Evolutionary conservation across 2,797 vertebrate genomes (phyloP), one percentile per base, ranked within the genome.

Genomic region (Labroides dimidiatus): DNA sequence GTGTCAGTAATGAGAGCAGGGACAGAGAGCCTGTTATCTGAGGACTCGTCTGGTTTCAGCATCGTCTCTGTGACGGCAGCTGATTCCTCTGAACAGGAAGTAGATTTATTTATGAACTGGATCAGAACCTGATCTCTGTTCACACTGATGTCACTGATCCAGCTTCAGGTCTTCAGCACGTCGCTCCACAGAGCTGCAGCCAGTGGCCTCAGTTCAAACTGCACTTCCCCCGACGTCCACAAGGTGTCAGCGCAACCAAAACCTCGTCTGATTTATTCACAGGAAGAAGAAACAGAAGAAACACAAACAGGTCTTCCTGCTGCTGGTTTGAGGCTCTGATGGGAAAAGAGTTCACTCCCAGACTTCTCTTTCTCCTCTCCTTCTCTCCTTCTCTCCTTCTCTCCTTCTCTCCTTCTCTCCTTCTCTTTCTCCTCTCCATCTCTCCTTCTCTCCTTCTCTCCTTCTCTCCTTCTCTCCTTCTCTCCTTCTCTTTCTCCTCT

Each of bases 1-100:
- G 78, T 85, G 66, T 59, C 61, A 64, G 64, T 64, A 27, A 6
- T 24, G 36, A 64, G 20, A 60, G 21, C 20, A 19, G 37, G 19
- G 39, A 24, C n/a, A 23, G 50, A 5, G 23, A 65, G 24, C 17
- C 6, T 10, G 4, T n/a, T 15, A 13, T 55, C 4, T 27, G 3
- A 0, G 36, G 16, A 37, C 21, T 45, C 0, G 19, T 2, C 10
- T 17, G 10, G 6, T n/a, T 4, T 23, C 10, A 4, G 42, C n/a
- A 33, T 8, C 5, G 5, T 33, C 8, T 33, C 24, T 24, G 0
- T n/a, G 4, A 20, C 41, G 10, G 36, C 24, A 49, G 19, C 4
- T 41, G 12, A 15, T 24, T 43, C 9, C 7, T 44, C 21, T 1
- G 8, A 8, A 33, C 30, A 33, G 30, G 30, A 33, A 33, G 10